Base-by-base conservation (phyloP, 2,113 vertebrate species). In the Grammomys dolichurus region DNA sequence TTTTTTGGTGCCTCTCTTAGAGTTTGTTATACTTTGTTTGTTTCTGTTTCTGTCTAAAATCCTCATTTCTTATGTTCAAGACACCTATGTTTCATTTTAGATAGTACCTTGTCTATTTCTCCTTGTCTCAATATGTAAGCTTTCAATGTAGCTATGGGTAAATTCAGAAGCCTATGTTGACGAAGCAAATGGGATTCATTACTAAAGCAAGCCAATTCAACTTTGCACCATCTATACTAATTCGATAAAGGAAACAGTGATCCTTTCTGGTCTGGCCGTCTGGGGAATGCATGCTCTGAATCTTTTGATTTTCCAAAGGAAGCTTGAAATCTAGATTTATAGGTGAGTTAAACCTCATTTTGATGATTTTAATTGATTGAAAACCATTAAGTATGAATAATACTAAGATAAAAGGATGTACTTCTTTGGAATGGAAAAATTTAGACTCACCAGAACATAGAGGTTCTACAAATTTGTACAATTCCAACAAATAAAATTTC, bases 401-500 rank as follows among this genome's bases (percentile, higher is more conserved):
- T 54, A 90, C 17, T n/a, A 26, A 94, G 14, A 40, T 60, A 28
- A 63, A 86, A 85, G 26, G 9, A 72, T 87, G 63, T 46, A 72
- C 33, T 16, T 51, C 40, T 95, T 85, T 92, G 54, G 40, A 56
- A 86, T 92, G n/a, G 11, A 56, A 94, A 43, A 95, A 16, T 6
- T 4, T 48, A 2, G 10, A 13, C 40, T 60, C 36, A 86, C 46
- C 95, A 6, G 19, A 73, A 4, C 56, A 1, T 95, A 58, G 65
- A 14, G 31, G 16, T 85, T 89, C 56, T 31, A 75, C 85, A 87
- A 75, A 90, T 93, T 60, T 87, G 11, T 92, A 88, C 26, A 93
- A 89, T 56, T 60, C 13, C 85, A 95, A 33, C 26, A 56, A 94
- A 67, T 93, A 86, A 46, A 90, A 58, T 78, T 90, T 87, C 11